Conservation (phyloP, 2,113 vertebrate species). For the Ailuropoda melanoleuca region DNA sequence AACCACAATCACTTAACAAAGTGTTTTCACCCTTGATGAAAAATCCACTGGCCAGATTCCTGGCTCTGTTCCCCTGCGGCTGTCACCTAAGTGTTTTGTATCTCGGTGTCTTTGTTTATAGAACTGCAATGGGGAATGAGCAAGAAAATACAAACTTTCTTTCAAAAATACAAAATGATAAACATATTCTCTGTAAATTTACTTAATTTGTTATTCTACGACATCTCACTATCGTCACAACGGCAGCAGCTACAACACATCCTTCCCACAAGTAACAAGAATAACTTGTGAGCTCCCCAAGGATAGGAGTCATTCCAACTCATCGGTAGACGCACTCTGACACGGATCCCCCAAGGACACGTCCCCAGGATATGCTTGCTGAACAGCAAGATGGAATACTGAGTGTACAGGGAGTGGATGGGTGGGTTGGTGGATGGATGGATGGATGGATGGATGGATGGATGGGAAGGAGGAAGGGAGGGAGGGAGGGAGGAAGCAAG, state of each 20-base stretch:
- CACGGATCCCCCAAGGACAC: neutral
- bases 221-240: neutral
- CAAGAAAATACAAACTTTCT: neutral
- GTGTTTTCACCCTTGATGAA: neutral
- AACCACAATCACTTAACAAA: neutral
- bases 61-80: neutral
- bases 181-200: neutral
- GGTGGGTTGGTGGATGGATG: too few relatives aligned
- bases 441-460: neutral
- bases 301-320: neutral
- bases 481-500: too few relatives aligned
- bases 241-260: neutral
- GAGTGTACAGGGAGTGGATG: neutral
- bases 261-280: conserved; percentile 3
- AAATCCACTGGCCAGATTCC: neutral
- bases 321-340: neutral
- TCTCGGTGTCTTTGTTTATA: neutral
- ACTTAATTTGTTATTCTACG: neutral
- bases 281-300: neutral
- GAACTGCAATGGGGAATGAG: neutral
- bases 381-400: neutral
- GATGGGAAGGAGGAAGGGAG: neutral
- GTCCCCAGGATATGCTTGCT: neutral
- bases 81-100: neutral
- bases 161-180: conserved; percentile 1